Evolutionary conservation across 2,113 vertebrate genomes (phyloP).

Genomic region (Pardalotus punctatus): DNA sequence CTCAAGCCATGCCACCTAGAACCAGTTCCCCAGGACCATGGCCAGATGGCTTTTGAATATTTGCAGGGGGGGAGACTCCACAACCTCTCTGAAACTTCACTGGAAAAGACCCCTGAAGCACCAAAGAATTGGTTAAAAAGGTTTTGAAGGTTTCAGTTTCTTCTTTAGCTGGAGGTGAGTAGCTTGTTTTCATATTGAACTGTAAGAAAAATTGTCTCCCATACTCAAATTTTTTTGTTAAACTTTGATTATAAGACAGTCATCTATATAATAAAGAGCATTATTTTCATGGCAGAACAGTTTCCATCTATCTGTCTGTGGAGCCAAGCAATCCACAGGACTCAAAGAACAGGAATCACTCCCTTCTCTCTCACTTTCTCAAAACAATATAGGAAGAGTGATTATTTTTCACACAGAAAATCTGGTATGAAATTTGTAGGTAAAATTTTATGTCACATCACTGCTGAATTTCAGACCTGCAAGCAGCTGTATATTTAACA

Average conservation of each 20-base stretch:
- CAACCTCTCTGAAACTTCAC: neutral
- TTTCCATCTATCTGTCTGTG: neutral
- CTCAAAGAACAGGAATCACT: neutral
- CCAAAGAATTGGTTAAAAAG: neutral
- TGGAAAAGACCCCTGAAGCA: neutral
- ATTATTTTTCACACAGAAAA: neutral
- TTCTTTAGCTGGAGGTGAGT: neutral
- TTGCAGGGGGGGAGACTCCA: neutral
- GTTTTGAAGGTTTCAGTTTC: neutral
- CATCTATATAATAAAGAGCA: neutral
- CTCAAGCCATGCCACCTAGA: neutral
- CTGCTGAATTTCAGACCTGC: neutral
- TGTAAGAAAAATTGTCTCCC: neutral
- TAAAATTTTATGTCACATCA: neutral
- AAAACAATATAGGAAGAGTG: neutral
- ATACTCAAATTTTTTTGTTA: neutral
- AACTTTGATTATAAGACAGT: neutral
- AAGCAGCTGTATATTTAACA: neutral
- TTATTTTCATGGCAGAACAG: neutral
- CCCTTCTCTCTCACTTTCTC: neutral
- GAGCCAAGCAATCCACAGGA: neutral
- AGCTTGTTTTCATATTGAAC: neutral
- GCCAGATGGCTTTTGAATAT: neutral
- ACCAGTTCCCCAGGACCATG: neutral
- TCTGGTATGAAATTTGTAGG: neutral